A percentile compares a stretch with the other conserved stretches of the same genome.
These are phyloP conservation scores for Heterodera carotae DNA, from an alignment of 1,140 invertebrate species.

Conservation along the genomic window DNA sequence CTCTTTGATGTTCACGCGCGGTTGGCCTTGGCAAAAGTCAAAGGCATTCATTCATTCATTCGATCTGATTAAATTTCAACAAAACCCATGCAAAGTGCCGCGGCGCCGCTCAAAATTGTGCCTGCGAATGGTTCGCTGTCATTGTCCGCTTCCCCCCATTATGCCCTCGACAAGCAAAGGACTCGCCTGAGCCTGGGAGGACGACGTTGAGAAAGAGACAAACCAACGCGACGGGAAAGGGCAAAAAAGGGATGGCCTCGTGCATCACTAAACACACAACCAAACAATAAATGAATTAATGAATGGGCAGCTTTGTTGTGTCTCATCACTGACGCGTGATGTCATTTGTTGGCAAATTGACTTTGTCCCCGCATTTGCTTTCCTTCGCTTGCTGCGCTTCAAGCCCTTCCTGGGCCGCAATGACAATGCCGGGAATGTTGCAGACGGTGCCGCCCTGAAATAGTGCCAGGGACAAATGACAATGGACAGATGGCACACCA, in stretches of 20 bases:
- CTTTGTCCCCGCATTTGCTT: slow-evolving; percentile 57
- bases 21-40: slow-evolving; percentile 74
- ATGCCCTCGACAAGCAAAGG: neutral
- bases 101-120: slow-evolving; percentile 81
- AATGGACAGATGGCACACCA: neutral
- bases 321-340: slow-evolving; percentile 71
- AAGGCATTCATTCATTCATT: slow-evolving; percentile 13
- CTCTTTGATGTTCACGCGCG: slow-evolving; percentile 73
- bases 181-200: slow-evolving; percentile 79
- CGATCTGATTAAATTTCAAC: slow-evolving; percentile 4
- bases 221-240: slow-evolving; percentile 79
- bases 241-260: slow-evolving; percentile 84
- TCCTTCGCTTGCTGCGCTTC: slow-evolving; percentile 62
- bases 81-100: slow-evolving; percentile 75
- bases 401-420: slow-evolving; percentile 58
- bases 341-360: slow-evolving; percentile 64
- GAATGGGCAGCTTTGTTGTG: slow-evolving; percentile 57
- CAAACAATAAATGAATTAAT: neutral
- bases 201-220: slow-evolving; percentile 83
- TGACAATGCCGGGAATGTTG: slow-evolving; percentile 64
- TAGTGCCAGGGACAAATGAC: neutral
- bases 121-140: slow-evolving; percentile 70
- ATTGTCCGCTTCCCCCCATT: neutral
- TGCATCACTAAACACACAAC: slow-evolving; percentile 66
- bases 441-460: slow-evolving; percentile 34